These are phyloP conservation scores for Bufo gargarizans DNA, from an alignment of 2,113 vertebrate genomes.

Conservation along the genomic window DNA sequence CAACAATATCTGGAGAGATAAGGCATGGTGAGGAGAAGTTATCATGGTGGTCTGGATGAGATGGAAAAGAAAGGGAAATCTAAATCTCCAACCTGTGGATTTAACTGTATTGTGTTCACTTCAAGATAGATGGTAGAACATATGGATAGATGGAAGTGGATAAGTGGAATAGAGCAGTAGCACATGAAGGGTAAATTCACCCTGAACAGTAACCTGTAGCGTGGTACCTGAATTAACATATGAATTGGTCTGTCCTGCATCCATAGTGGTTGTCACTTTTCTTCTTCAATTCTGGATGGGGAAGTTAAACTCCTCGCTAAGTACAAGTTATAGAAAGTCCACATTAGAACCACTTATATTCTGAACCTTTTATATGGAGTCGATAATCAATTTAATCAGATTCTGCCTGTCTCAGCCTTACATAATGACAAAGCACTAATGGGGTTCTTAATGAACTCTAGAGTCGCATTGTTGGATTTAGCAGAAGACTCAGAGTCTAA, in stretches of 20 bases:
- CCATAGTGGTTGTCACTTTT: background rate
- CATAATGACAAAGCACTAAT: slow-evolving; percentile 3
- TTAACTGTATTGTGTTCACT: too few species aligned
- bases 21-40: too few species aligned
- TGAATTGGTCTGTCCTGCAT: background rate
- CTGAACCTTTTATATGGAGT: background rate
- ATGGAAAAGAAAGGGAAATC: too few species aligned
- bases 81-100: too few species aligned
- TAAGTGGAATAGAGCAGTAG: too few species aligned
- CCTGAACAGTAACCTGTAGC: too few species aligned
- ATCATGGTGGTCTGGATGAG: too few species aligned
- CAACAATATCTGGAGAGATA: too few species aligned
- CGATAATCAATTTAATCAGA: background rate
- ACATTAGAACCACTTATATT: background rate
- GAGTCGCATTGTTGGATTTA: background rate
- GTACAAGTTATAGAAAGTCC: background rate
- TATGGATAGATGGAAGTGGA: too few species aligned
- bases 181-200: too few species aligned
- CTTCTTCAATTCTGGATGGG: background rate
- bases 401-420: background rate
- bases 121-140: too few species aligned
- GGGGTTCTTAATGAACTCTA: background rate
- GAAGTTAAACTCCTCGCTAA: background rate
- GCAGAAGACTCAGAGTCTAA: slow-evolving; percentile 4
- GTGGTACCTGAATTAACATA: too few species aligned